Evolutionary conservation across 2,113 vertebrate species (phyloP), one percentile per base, ranked within the genome.

Genomic region (Pandion haliaetus): DNA sequence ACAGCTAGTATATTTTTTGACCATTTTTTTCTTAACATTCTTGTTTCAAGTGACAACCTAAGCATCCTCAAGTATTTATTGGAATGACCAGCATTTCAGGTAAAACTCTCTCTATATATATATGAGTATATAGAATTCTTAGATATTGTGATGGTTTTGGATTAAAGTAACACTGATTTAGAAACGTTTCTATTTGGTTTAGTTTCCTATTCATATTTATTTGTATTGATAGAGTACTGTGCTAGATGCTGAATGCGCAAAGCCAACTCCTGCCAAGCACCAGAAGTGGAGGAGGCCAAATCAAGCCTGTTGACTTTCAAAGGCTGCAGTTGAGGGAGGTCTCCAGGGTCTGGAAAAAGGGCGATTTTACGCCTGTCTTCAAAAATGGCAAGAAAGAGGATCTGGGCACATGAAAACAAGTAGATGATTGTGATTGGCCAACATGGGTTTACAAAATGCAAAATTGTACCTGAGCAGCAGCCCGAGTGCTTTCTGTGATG

Each of bases 401-500:
- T 61, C 24, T 5, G 10, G 29, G 44, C 34, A 32, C 2, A 0
- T 23, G 34, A 57, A 82, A 72, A 40, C 18, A 85, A 57, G 82
- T 34, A 65, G 44, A 82, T 59, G 26, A 8, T 19, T 57, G 13
- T 47, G 14, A 44, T 8, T 61, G 42, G 20, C 44, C 34, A 65
- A 2, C 0, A 0, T 12, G n/a, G 40, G 18, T 61, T 92, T 80
- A 23, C 40, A 19, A 31, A 62, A 29, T n/a, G 18, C 18, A 61
- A 47, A 83, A 76, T 10, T 0, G 0, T 61, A 21, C 40, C 52
- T 3, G 14, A 55, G 29, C 17, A 55, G 29, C 17, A 45, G 18
- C 36, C 25, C 0, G 3, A 8, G 21, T 24, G 17, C 18, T 67
- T 34, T n/a, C 25, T 52, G 40, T 44, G 20, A 1, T 36, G 44